Evolutionary conservation across 2,888 invertebrate species (phyloP), one percentile per base, ranked within the genome.

Genomic region (Standfussiana lucernea): DNA sequence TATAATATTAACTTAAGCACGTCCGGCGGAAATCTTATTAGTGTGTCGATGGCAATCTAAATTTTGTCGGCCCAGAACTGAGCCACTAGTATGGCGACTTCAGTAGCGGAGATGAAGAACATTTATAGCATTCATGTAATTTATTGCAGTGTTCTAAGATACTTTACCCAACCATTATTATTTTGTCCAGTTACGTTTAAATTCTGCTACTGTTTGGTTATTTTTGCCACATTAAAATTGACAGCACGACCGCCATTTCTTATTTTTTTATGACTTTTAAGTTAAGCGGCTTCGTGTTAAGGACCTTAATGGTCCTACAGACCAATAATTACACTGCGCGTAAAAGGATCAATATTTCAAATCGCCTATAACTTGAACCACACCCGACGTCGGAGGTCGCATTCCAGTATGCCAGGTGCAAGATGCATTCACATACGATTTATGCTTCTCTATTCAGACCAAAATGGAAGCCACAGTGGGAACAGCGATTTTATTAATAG

Each of bases 351-450:
- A 68, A 45, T 40, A 21, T 45, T 28, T 42, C 8, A 72, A 71
- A 70, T 32, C 62, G 35, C 37, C 74, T 76, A 72, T 87, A 61
- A 78, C 88, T 89, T 89, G 74, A 6, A 78, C 89, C 89, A 83
- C 69, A 40, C 69, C 24, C 28, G 74, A 53, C 78, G 64, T 75
- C 81, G 84, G 85, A 89, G 91, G 92, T 90, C 86, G 91, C 94
- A 95, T 95, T 94, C 95, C 94, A 89, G 77, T 89, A 86, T 85
- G 91, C 92, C 95, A 95, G 95, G 94, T 95, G 95, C 90, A 91
- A 89, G 86, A 88, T 78, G 85, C 87, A 89, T 92, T 90, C 91
- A 90, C 88, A 89, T 84, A 90, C 90, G 88, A 92, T 91, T 90
- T 92, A 91, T 91, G 86, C 81, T 84, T 74, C 85, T 83, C 77